Evolutionary conservation across 2,888 invertebrate species (phyloP).

Genomic region (Acanthosepion pharaonis): DNA sequence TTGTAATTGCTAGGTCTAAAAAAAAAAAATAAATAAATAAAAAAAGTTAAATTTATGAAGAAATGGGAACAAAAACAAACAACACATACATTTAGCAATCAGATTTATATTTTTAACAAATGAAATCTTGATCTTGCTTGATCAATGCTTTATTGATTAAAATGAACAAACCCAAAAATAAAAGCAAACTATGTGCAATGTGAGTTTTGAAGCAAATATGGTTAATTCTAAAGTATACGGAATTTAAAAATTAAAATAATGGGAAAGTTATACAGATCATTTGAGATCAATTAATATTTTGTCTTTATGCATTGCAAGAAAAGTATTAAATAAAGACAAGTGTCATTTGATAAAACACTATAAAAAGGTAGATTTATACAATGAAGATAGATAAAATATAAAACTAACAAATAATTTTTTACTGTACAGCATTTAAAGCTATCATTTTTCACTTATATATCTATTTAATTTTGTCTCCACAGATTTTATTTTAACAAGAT

Average conservation of each 20-base stretch:
- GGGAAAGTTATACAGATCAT: background rate
- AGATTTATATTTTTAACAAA: background rate
- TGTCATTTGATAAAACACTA: background rate
- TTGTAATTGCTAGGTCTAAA: constrained; percentile 71
- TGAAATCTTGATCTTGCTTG: background rate
- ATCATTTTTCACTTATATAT: too few relatives aligned
- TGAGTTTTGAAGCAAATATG: background rate
- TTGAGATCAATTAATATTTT: background rate
- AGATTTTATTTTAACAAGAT: too few relatives aligned
- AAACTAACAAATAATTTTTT: too few relatives aligned
- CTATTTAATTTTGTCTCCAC: too few relatives aligned
- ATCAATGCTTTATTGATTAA: background rate
- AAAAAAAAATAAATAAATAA: constrained; percentile 43
- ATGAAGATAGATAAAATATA: background rate
- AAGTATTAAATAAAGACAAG: background rate
- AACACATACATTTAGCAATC: background rate
- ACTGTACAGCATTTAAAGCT: too few relatives aligned
- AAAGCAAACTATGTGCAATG: background rate
- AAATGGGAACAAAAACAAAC: background rate
- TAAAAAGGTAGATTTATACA: background rate
- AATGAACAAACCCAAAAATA: background rate
- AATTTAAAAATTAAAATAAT: background rate
- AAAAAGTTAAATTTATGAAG: constrained; percentile 42
- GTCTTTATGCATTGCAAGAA: background rate
- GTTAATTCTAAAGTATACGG: background rate